Evolutionary conservation across 2,113 vertebrate species (phyloP).

Genomic region (Cervus canadensis): DNA sequence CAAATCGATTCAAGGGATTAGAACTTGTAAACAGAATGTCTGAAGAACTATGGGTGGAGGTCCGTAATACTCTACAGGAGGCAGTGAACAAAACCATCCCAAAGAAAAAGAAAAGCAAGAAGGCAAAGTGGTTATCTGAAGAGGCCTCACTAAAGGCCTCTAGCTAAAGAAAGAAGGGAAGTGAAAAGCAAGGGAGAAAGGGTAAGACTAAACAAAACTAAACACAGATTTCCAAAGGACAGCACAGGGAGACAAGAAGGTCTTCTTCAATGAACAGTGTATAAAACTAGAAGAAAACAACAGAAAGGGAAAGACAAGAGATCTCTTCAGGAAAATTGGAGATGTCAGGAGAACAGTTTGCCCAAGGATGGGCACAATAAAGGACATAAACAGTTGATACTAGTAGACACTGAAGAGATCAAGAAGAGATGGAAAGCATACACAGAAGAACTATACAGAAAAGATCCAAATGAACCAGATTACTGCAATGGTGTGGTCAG

Average conservation of each 20-base stretch:
- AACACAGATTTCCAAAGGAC: neutral
- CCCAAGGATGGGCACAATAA: neutral
- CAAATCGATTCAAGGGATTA: neutral
- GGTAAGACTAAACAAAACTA: neutral
- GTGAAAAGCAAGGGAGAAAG: neutral
- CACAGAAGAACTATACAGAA: neutral
- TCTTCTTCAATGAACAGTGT: neutral
- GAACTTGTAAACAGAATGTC: neutral
- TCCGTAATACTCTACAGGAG: neutral
- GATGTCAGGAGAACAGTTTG: neutral
- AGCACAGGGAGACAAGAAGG: neutral
- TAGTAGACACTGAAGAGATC: neutral
- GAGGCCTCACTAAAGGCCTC: neutral
- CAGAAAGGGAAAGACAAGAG: neutral
- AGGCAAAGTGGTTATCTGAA: neutral
- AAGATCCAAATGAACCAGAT: neutral
- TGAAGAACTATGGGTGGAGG: neutral
- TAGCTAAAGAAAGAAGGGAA: neutral
- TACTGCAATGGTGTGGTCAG: neutral
- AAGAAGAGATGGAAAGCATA: neutral
- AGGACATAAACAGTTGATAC: neutral
- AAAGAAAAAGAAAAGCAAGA: neutral
- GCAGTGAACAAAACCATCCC: neutral
- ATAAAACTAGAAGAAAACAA: neutral
- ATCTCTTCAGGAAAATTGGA: neutral